Percentiles rank a stretch among this genome's conserved stretches.
These are phyloP conservation scores for Melanerpes aurifrons DNA, from an alignment of 2,113 vertebrate genomes.

Conservation along the genomic window DNA sequence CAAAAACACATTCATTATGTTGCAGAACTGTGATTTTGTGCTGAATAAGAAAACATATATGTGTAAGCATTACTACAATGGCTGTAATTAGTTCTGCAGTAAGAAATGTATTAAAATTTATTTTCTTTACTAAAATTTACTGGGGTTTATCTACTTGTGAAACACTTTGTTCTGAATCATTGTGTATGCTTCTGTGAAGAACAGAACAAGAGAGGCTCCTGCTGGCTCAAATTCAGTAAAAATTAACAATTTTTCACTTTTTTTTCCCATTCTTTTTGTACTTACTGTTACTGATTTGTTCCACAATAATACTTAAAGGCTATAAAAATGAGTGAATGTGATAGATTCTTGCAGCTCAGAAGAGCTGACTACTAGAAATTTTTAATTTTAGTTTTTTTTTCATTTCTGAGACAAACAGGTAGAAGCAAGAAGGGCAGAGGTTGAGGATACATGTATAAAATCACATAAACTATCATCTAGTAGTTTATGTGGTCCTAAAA, in stretches of 20 bases:
- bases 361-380: background rate
- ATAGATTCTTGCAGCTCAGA: background rate
- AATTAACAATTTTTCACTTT: background rate
- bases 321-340: background rate
- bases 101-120: constrained; percentile 26
- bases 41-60: constrained; percentile 45
- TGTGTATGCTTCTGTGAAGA: background rate
- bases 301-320: background rate
- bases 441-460: background rate
- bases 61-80: constrained; percentile 15
- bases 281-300: background rate
- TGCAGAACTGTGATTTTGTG: constrained; percentile 11
- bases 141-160: background rate
- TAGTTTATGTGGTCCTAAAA: background rate
- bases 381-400: background rate
- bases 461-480: background rate
- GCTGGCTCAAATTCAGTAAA: constrained; percentile 10
- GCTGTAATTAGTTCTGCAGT: constrained; percentile 48
- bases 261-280: background rate
- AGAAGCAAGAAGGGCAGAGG: background rate
- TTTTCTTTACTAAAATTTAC: background rate
- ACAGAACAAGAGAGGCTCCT: constrained; percentile 67
- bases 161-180: background rate
- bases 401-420: background rate
- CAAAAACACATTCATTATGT: constrained; percentile 13